Evolutionary conservation across 2,797 vertebrate genomes (phyloP), one percentile per base, ranked within the genome.

Genomic region (Leptoclinus maculatus): DNA sequence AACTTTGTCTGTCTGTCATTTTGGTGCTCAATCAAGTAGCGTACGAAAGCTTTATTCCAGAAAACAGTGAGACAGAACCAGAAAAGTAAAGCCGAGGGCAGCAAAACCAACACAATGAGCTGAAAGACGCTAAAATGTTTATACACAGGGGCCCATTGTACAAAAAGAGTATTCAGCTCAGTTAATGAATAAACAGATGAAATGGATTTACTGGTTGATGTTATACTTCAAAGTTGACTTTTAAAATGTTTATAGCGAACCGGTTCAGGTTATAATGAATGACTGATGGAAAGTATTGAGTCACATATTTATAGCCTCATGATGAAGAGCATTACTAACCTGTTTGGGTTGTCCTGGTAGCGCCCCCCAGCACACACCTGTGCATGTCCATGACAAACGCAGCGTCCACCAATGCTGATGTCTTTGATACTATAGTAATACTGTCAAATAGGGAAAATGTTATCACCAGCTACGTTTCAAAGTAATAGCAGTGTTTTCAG

Each of bases 401-500:
- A 98, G 36, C 94, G 95, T 38, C 97, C 98, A 10, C 97, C 97
- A 7, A 98, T 73, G 83, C 96, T 98, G 94, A 99, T 97, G 89
- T 98, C 97, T 92, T 98, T 98, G 91, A 99, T 97, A 81, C 97
- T 98, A 74, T 98, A 99, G 86, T 96, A 99, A 91, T 99, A 99
- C 97, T 99, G 88, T 76, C 4, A 72, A 64, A 85, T 12, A 29
- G 25, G 10, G 34, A 63, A 70, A 74, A 82, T 12, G 5, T 80
- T 43, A 82, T 73, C 45, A 62, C 3, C 21, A 17, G 19, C 19
- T 56, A 1, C 21, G 10, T n/a, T 76, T 54, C 45, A 60, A 77
- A 75, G 14, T 67, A 43, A 67, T 1, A 71, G 19, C 21, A 1
- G 21, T 49, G 64, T 80, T 83, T 76, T 80, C 39, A 27, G 36